These are phyloP conservation scores for Drosophila nannoptera DNA, from an alignment of 1,140 invertebrate genomes.

Conservation along the genomic window DNA sequence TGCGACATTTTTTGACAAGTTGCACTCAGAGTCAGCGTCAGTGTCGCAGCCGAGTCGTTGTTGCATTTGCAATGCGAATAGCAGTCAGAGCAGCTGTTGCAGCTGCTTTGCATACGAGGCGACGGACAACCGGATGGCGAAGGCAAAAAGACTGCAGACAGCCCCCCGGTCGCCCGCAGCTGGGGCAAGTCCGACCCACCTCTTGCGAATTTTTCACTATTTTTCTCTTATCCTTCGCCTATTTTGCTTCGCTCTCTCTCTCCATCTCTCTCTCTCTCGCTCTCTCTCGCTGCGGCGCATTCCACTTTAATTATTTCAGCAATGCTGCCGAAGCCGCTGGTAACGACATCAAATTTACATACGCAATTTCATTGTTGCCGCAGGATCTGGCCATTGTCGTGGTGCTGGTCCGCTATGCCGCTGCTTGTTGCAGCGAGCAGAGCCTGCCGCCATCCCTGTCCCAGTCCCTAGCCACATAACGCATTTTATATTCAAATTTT, in stretches of 20 bases:
- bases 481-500: conserved; percentile 77
- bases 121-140: conserved; percentile 45
- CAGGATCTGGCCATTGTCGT: conserved; percentile 63
- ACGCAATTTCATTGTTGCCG: conserved; percentile 77
- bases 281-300: conserved; percentile 52
- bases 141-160: conserved; percentile 36
- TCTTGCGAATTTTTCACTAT: conserved; percentile 33
- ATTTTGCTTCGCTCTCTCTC: neutral
- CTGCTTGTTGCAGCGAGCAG: too few species aligned
- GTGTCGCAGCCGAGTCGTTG: conserved; percentile 17
- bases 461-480: conserved; percentile 56
- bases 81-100: conserved; percentile 50
- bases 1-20: conserved; percentile 76
- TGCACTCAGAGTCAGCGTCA: conserved; percentile 58
- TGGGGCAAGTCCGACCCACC: conserved; percentile 21
- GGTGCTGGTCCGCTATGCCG: conserved; percentile 7
- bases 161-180: conserved; percentile 3
- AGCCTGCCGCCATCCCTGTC: conserved; percentile 3
- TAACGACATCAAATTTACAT: conserved; percentile 77
- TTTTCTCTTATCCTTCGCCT: neutral
- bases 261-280: conserved; percentile 4
- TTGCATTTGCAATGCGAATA: conserved; percentile 45
- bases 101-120: conserved; percentile 66
- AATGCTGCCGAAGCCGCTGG: conserved; percentile 63
- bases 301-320: conserved; percentile 77